A percentile compares a stretch with the other conserved stretches of the same genome.
Conservation (phyloP, 2,797 vertebrate genomes). For the Cossypha niveicapilla region DNA sequence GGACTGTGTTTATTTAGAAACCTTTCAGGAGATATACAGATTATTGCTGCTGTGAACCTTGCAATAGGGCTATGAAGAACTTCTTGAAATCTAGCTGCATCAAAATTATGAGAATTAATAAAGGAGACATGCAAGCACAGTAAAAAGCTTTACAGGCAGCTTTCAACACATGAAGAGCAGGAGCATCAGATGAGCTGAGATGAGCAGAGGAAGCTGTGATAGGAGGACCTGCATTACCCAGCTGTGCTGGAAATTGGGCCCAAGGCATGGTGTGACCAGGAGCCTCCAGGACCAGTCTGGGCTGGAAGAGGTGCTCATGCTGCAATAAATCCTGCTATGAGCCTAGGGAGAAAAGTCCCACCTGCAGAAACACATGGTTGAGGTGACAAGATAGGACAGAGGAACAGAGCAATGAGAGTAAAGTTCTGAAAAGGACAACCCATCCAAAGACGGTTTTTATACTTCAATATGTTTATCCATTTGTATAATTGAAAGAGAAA, state of each 20-base stretch:
- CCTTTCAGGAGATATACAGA: background rate
- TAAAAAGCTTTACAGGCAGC: background rate
- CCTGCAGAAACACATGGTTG: background rate
- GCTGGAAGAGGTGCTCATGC: background rate
- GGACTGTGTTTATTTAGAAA: background rate
- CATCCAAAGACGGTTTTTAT: background rate
- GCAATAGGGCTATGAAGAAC: background rate
- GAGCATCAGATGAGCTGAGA: background rate
- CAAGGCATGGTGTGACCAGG: background rate
- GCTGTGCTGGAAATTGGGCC: background rate
- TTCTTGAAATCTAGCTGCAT: background rate
- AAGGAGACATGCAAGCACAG: background rate
- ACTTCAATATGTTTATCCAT: background rate
- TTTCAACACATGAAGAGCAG: background rate
- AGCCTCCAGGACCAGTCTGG: background rate
- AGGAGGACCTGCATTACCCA: background rate
- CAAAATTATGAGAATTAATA: background rate
- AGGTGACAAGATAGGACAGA: background rate
- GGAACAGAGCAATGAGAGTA: background rate
- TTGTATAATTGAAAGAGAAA: background rate
- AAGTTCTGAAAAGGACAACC: background rate
- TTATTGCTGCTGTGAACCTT: background rate
- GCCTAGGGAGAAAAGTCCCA: background rate
- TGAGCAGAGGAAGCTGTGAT: background rate
- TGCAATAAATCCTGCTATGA: background rate